Conservation (phyloP, 1,140 invertebrate species). For the Zophobas atratus region DNA sequence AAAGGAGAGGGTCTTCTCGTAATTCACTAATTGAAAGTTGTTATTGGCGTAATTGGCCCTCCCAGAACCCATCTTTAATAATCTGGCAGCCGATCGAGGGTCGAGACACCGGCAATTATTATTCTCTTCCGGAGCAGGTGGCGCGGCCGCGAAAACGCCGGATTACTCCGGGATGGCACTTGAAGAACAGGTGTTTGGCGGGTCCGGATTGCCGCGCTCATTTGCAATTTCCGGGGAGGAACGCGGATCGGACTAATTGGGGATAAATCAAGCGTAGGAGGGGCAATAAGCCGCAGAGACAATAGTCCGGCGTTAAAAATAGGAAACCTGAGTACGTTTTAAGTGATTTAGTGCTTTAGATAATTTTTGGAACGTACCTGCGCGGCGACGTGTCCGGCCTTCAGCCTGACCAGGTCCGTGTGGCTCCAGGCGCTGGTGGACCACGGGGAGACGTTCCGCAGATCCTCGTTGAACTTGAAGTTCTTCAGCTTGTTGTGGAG, state of each 20-base stretch:
- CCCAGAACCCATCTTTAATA: slow-evolving; percentile 34
- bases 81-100: slow-evolving; percentile 15
- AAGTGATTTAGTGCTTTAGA: too few relatives aligned
- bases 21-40: slow-evolving; percentile 41
- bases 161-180: slow-evolving; percentile 26
- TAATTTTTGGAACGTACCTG: slow-evolving; percentile 75
- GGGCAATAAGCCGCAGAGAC: background rate
- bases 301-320: too few relatives aligned
- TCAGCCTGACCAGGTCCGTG: slow-evolving; percentile 86
- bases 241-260: slow-evolving; percentile 1
- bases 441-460: slow-evolving; percentile 84
- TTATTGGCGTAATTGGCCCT: slow-evolving; percentile 18
- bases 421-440: slow-evolving; percentile 84
- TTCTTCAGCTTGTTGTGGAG: slow-evolving; percentile 88
- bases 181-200: slow-evolving; percentile 30
- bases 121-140: slow-evolving; percentile 35
- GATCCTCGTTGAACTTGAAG: slow-evolving; percentile 83
- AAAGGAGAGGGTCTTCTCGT: slow-evolving; percentile 20
- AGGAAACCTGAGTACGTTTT: too few relatives aligned
- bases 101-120: slow-evolving; percentile 32
- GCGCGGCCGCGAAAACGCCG: slow-evolving; percentile 20
- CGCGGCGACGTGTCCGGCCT: slow-evolving; percentile 85
- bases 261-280: slow-evolving; percentile 2
- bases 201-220: slow-evolving; percentile 15
- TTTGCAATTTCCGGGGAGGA: slow-evolving; percentile 19